Conservation (phyloP, 2,113 vertebrate species). For the Tapirus terrestris region DNA sequence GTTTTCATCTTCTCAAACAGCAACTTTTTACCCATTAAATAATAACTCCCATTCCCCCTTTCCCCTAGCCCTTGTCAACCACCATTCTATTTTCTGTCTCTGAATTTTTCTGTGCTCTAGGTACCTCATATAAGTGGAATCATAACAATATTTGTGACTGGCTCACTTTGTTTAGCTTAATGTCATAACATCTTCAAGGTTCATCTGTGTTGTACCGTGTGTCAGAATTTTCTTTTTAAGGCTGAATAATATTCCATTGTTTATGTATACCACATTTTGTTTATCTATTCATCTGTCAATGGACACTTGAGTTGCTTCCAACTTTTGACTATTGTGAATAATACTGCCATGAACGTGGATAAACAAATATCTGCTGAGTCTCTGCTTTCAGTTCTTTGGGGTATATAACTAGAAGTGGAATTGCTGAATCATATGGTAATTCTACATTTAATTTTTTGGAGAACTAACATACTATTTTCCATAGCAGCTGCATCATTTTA, state of each 20-base stretch:
- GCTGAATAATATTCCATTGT: neutral
- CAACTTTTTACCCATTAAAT: neutral
- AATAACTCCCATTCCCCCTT: neutral
- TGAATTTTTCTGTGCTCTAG: neutral
- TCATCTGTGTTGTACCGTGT: neutral
- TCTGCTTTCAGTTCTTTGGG: neutral
- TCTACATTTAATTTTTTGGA: neutral
- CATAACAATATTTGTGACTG: neutral
- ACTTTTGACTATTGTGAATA: neutral
- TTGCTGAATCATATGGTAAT: neutral
- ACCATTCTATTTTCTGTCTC: neutral
- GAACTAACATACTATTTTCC: neutral
- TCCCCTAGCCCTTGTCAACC: neutral
- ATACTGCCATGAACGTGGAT: neutral
- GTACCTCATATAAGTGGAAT: neutral
- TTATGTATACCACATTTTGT: neutral
- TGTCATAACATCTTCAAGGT: neutral
- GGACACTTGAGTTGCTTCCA: neutral
- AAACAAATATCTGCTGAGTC: neutral
- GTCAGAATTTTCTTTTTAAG: slow-evolving; percentile 14
- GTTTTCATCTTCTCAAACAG: neutral
- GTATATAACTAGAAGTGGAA: neutral
- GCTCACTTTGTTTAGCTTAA: slow-evolving; percentile 14
- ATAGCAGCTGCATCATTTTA: neutral
- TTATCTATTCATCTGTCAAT: neutral